phyloP scores from a whole-genome alignment of 2,113 vertebrate species.

The Misgurnus mizolepis region DNA sequence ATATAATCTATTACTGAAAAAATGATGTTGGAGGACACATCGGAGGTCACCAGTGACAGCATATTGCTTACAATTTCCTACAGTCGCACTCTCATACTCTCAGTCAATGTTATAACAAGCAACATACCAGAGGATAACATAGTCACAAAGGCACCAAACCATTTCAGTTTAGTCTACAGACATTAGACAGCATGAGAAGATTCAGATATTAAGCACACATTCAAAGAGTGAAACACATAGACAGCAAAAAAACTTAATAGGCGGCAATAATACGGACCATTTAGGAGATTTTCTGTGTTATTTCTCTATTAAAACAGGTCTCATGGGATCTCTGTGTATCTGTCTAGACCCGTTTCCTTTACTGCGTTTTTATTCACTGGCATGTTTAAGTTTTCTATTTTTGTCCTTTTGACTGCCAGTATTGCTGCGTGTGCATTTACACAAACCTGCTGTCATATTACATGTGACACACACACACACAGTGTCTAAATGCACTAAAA shows the following conservation, averaged over 20 bases:
- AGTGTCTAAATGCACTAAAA: conserved; percentile 26
- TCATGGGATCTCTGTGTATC: conserved; percentile 38
- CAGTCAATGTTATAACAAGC: conserved; percentile 38
- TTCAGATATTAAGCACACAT: conserved; percentile 7
- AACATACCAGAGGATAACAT: conserved; percentile 32
- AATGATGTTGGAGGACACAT: neutral
- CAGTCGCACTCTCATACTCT: conserved; percentile 7
- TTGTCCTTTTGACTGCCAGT: neutral
- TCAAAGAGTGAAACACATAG: conserved; percentile 1
- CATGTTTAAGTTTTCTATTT: conserved; percentile 40
- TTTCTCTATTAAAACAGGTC: conserved; percentile 39
- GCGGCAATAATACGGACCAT: neutral
- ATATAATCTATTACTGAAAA: neutral
- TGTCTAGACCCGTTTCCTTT: conserved; percentile 12
- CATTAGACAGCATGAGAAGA: conserved; percentile 21
- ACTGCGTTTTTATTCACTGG: neutral
- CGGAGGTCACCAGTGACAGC: conserved; percentile 15
- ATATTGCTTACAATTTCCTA: neutral
- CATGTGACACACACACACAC: neutral
- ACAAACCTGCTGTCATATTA: conserved; percentile 21
- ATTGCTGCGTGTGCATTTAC: conserved; percentile 23
- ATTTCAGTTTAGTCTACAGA: conserved; percentile 41
- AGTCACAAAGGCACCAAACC: conserved; percentile 38
- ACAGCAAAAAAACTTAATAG: neutral
- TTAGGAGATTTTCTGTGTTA: neutral